phyloP scores from a whole-genome alignment of 2,113 vertebrate genomes.

The Catharus fuscescens region DNA sequence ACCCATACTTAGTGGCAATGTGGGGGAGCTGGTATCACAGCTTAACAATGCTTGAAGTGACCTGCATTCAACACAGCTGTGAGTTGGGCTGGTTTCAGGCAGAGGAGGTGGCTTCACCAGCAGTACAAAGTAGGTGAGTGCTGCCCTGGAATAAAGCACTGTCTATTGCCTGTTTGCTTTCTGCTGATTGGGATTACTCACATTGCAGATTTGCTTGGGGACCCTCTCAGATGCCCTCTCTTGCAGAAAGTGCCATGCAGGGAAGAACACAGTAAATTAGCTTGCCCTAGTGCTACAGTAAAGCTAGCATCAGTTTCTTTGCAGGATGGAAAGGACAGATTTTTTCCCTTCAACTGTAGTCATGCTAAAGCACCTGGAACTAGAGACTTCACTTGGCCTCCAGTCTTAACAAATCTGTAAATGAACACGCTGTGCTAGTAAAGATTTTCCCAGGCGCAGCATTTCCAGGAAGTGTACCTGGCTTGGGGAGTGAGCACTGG shows the following conservation, averaged over 20 bases:
- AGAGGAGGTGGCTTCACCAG: neutral
- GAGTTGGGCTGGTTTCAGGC: neutral
- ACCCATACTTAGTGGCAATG: neutral
- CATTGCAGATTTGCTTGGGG: neutral
- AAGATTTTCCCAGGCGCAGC: neutral
- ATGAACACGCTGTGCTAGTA: fast-evolving
- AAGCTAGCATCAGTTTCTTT: neutral
- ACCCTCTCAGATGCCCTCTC: neutral
- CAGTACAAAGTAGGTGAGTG: neutral
- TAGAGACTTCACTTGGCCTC: neutral
- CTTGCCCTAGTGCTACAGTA: neutral
- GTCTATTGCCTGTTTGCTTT: neutral
- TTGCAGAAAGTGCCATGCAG: neutral
- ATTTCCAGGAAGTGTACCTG: neutral
- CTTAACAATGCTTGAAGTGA: neutral
- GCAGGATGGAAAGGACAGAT: neutral
- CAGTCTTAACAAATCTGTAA: neutral
- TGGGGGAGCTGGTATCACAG: neutral
- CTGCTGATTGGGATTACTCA: neutral
- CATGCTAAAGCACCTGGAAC: neutral
- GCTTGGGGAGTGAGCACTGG: neutral
- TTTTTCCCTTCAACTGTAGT: neutral
- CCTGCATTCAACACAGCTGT: neutral
- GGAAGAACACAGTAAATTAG: neutral
- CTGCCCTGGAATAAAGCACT: neutral